These are phyloP conservation scores for Eptesicus fuscus DNA, from an alignment of 2,113 vertebrate genomes.

Conservation along the genomic window DNA sequence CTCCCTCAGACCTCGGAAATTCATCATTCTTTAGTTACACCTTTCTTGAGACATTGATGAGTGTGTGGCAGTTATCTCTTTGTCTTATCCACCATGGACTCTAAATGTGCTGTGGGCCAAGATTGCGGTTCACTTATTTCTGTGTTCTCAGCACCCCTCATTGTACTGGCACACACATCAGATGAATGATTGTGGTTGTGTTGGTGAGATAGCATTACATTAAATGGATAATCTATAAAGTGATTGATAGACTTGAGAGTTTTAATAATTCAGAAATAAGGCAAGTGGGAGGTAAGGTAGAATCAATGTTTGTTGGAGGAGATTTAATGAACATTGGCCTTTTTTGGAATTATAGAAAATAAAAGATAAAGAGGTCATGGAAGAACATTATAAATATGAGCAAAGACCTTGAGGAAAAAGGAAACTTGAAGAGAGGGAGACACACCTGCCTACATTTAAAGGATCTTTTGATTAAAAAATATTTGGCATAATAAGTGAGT, in stretches of 20 bases:
- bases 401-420: neutral
- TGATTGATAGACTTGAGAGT: neutral
- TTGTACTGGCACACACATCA: neutral
- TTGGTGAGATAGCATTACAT: neutral
- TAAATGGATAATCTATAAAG: neutral
- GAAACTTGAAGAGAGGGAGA: neutral
- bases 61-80: neutral
- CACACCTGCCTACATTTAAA: neutral
- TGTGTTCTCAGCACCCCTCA: neutral
- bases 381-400: neutral
- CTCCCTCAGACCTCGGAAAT: neutral
- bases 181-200: neutral
- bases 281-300: neutral
- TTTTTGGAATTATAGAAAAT: neutral
- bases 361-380: neutral
- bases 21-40: neutral
- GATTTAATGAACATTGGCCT: neutral
- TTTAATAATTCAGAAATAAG: neutral
- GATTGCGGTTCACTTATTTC: neutral
- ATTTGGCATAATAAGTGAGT: neutral
- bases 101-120: neutral
- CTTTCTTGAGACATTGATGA: neutral
- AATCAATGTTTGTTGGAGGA: neutral
- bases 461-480: neutral
- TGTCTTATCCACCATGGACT: neutral